A percentile compares a stretch with the other conserved stretches of the same genome.
phyloP scores from a whole-genome alignment of 2,113 vertebrate species.

The Phylloscopus trochiloides region DNA sequence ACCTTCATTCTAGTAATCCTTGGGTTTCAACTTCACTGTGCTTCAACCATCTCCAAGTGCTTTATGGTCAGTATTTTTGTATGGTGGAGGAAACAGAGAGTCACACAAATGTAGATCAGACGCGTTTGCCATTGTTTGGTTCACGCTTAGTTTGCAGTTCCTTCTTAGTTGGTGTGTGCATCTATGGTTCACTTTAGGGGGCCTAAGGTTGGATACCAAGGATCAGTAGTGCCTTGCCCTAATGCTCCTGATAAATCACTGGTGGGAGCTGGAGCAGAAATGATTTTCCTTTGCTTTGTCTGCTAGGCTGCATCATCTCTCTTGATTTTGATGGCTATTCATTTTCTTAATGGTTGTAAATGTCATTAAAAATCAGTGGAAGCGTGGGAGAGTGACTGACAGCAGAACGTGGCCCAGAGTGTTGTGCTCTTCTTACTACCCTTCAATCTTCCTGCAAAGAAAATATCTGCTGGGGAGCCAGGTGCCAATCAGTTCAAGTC shows the following conservation, averaged over 20 bases:
- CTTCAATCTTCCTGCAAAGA: not conserved
- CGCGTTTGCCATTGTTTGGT: not conserved
- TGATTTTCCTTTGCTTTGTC: not conserved
- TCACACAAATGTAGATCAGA: not conserved
- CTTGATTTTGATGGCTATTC: not conserved
- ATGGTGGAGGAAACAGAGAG: not conserved
- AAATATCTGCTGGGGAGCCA: not conserved
- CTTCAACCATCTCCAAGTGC: not conserved
- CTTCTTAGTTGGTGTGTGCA: not conserved
- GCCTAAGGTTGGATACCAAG: not conserved
- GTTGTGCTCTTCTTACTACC: not conserved
- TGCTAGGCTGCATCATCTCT: not conserved
- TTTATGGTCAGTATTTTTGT: not conserved
- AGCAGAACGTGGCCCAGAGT: not conserved
- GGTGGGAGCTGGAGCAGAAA: not conserved
- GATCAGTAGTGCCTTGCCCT: not conserved
- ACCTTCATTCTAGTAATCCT: not conserved
- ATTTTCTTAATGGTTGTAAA: conserved; percentile 10
- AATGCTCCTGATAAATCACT: not conserved
- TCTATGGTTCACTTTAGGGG: not conserved
- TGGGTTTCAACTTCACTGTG: not conserved
- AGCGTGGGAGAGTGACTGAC: conserved; percentile 19
- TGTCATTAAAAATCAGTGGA: not conserved
- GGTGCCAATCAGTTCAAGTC: not conserved
- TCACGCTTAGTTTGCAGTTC: not conserved